phyloP scores from a whole-genome alignment of 1,140 invertebrate genomes.

The Pygmarrhopalites habei region DNA sequence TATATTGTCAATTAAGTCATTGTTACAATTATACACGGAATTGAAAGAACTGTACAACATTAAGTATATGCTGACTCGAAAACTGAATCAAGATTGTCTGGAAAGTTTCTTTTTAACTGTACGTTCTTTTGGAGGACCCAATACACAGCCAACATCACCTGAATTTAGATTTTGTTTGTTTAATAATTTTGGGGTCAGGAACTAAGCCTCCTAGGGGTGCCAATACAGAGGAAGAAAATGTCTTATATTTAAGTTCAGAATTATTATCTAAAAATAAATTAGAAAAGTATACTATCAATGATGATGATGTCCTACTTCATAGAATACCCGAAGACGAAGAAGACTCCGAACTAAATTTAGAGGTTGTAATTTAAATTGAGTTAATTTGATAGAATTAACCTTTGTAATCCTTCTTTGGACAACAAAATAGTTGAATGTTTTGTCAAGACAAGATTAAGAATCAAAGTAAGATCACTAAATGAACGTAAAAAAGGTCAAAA shows the following conservation, averaged over 20 bases:
- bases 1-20: conserved; percentile 17
- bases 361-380: too few relatives aligned
- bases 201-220: not conserved
- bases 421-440: too few relatives aligned
- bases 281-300: not conserved
- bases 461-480: too few relatives aligned
- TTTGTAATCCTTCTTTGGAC: too few relatives aligned
- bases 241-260: conserved; percentile 3
- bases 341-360: too few relatives aligned
- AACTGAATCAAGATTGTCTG: conserved; percentile 41
- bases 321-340: too few relatives aligned
- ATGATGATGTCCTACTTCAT: too few relatives aligned
- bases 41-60: not conserved
- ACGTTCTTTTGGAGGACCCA: conserved; percentile 36
- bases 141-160: conserved; percentile 35
- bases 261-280: too few relatives aligned
- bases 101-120: conserved; percentile 42
- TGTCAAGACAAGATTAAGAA: too few relatives aligned
- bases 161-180: conserved; percentile 39
- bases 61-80: conserved; percentile 38
- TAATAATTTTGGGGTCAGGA: conserved; percentile 37
- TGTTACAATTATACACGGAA: not conserved
- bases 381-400: too few relatives aligned
- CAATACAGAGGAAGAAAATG: conserved; percentile 1
- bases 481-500: too few relatives aligned